Evolutionary conservation across 1,140 invertebrate genomes (phyloP), one percentile per base, ranked within the genome.

Genomic region (Mylabris phalerata): DNA sequence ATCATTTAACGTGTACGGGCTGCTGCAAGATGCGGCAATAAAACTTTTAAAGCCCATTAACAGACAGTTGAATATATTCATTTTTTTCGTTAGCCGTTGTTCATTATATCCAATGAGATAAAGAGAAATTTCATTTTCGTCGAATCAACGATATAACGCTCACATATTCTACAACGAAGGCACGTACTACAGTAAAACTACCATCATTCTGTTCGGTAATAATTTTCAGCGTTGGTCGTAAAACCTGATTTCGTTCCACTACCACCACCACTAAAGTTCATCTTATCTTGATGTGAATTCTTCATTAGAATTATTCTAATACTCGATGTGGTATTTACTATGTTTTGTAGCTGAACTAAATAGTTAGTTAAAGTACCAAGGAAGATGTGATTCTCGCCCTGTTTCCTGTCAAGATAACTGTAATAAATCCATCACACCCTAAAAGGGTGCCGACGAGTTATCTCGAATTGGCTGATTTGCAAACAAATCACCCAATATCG

Each of bases 351-450:
- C 26, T 27, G 24, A 13, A 42, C 42, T 42, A 45, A 54, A 45
- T 41, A 45, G 41, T 32, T 32, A 7, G 32, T 7, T 19, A 19
- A 19, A 19, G 32, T 32, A 32, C 7, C 32, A 32, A 7, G 32
- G 7, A 32, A 19, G 19, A 19, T 19, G 19, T 19, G 32, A 32
- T 32, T 32, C 7, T 32, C 32, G 32, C 32, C 7, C 32, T 32
- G 46, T 42, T 52, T 46, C 59, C 59, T 50, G 52, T 42, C 39
- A 41, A 60, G 59, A 56, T 50, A 56, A 47, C 46, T 48, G 51
- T 60, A 60, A 60, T 60, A 60, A 60, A 60, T 60, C 59, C 51
- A 60, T 60, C 59, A 60, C 48, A 38, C 19, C 41, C 57, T 47
- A 59, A 54, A 47, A 42, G 52, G 59, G 59, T 60, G 59, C 47